Base-by-base conservation (phyloP, 92 coral and sea anemone species). In the Porites lobata region DNA sequence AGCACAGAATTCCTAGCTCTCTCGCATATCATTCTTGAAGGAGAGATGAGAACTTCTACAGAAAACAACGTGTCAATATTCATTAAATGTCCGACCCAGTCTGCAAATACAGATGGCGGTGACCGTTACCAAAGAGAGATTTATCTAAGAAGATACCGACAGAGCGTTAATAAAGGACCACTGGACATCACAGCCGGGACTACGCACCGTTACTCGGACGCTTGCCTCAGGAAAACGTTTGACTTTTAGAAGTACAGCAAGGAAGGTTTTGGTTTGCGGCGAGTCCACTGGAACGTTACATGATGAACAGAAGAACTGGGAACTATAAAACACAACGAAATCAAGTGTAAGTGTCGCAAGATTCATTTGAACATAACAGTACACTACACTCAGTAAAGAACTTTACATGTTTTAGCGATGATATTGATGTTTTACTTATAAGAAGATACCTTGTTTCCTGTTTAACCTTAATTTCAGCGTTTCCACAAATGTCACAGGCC, bases 401-500 rank as follows among this genome's bases (percentile, higher is more conserved):
- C 47, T 38, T 38, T 3, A 38, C 47, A 38, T 38, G 6, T 38
- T 38, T 38, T 4, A 38, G 7, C 47, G 47, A 38, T 38, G 47
- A 38, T 38, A 38, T 38, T 38, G 47, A 38, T 38, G 47, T 38
- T 38, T 38, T 38, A 38, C 47, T 38, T 4, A 56, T 56, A 56
- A 56, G 61, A 13, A 1, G 58, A 9, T 82, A 90, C 93, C 85
- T 75, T 56, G 53, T 32, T 51, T 66, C 81, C 19, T 52, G 78
- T 8, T 80, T 84, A 66, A 66, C 54, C 10, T 82, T 87, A 83
- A 95, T 90, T 74, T 93, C 92, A 57, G 92, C 91, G 73, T 80
- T 87, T 12, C 82, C 93, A 83, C 98, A 95, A 7, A 32, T 79
- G 73, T 85, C 89, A 66, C 98, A 95, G n/a, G 84, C 98, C 22